These are phyloP conservation scores for Galago senegalensis DNA, from an alignment of 2,797 vertebrate species.

Conservation along the genomic window DNA sequence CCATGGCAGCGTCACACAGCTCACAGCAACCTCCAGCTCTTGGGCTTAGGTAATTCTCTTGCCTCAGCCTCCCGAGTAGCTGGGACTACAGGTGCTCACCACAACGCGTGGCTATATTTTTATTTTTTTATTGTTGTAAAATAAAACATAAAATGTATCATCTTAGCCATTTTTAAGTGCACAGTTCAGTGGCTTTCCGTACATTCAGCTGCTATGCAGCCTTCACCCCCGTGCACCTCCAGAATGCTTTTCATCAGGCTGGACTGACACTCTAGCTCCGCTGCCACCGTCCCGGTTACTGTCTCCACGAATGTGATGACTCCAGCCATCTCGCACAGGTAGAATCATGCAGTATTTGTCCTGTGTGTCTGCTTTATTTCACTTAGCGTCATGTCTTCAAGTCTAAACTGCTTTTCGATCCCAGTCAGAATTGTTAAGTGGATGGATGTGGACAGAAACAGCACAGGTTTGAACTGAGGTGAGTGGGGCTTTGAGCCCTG, in stretches of 20 bases:
- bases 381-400: background rate
- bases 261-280: background rate
- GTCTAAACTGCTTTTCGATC: background rate
- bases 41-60: too few relatives aligned
- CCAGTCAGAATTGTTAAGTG: background rate
- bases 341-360: background rate
- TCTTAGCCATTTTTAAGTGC: background rate
- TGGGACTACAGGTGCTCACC: too few relatives aligned
- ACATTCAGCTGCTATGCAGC: background rate
- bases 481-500: background rate
- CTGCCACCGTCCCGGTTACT: background rate
- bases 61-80: too few relatives aligned
- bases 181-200: background rate
- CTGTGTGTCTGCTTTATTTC: background rate
- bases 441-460: background rate
- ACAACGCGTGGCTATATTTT: too few relatives aligned
- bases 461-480: too few relatives aligned
- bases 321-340: fast-evolving
- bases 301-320: background rate
- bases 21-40: too few relatives aligned
- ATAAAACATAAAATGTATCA: background rate
- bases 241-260: background rate
- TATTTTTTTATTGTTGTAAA: background rate
- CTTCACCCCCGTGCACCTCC: background rate
- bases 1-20: too few relatives aligned